A percentile compares a stretch with the other conserved stretches of the same genome.
These are phyloP conservation scores for Lasioglossum vierecki DNA, from an alignment of 2,888 invertebrate genomes.

Conservation along the genomic window DNA sequence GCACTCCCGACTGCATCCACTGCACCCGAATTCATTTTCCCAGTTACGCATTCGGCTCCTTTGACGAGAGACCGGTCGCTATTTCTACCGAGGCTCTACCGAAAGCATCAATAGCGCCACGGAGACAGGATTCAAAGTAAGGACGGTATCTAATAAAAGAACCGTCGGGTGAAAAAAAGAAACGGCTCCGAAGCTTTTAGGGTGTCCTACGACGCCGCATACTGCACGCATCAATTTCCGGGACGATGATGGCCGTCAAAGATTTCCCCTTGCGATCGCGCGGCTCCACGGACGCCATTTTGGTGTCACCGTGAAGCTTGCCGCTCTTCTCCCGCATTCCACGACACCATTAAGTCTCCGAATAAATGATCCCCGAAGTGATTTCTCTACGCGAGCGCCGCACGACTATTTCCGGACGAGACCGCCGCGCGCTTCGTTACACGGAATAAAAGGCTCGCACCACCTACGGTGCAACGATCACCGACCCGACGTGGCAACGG, in stretches of 20 bases:
- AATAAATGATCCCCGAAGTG: conserved; percentile 73
- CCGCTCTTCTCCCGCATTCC: conserved; percentile 61
- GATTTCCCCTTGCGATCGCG: conserved; percentile 13
- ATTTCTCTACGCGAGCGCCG: conserved; percentile 46
- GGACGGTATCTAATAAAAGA: conserved; percentile 57
- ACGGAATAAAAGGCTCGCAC: conserved; percentile 60
- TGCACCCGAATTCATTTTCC: neutral
- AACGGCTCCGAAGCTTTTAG: conserved; percentile 48
- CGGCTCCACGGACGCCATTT: conserved; percentile 61
- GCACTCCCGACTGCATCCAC: neutral
- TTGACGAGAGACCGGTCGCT: neutral
- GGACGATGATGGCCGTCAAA: conserved; percentile 62
- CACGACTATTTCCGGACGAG: conserved; percentile 68
- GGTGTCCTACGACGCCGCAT: conserved; percentile 45
- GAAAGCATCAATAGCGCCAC: conserved; percentile 27
- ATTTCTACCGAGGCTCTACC: conserved; percentile 26
- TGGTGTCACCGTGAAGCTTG: conserved; percentile 67
- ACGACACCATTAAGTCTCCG: conserved; percentile 70
- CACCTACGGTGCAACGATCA: conserved; percentile 53
- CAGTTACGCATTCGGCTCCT: neutral
- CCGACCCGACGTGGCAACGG: conserved; percentile 56
- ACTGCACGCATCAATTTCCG: conserved; percentile 69
- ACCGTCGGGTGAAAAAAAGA: conserved; percentile 26
- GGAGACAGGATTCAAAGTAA: neutral
- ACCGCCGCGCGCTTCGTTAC: conserved; percentile 58